Base-by-base conservation (phyloP, 2,113 vertebrate genomes). In the Phasianus colchicus region DNA sequence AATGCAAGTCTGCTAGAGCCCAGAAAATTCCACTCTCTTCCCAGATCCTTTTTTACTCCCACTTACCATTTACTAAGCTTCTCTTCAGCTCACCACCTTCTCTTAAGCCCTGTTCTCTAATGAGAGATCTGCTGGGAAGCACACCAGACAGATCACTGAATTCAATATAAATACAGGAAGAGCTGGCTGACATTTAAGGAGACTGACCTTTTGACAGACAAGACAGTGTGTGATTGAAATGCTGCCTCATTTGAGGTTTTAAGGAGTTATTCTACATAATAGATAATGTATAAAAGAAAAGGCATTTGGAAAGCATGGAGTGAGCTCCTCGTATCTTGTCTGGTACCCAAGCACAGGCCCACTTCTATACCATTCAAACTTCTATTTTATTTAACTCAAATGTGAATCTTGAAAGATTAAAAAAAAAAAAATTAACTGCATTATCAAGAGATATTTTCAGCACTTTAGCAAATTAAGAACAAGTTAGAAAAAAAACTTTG, bases 151-250 rank as follows among this genome's bases (percentile, higher is more conserved):
- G 85, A 77, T 77, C 57, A 91, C 13, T 1, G 2, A 65, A 65
- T 89, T 90, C 65, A 86, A 83, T 65, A 86, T 7, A 87, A 74
- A 88, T 77, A 80, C 11, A 10, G 72, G 58, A 92, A 85, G 72
- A 88, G n/a, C 82, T 72, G 32, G 52, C 47, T 95, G 96, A 82
- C 95, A 88, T 96, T 96, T 94, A 86, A 60, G 80, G 22, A 92
- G 45, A 69, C 34, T 83, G 85, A 90, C 95, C 89, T 95, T 94
- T 91, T 3, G 5, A 45, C 55, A 91, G 72, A 43, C 47, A 85
- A 85, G 60, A 38, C 10, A 3, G 19, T 43, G 24, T 82, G 66
- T 77, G 93, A 93, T 43, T 87, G 92, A 91, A 93, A 85, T 36
- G 34, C 30, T 81, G 67, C 54, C 40, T 96, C 10, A 10, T 42